Percentiles rank a stretch among this genome's conserved stretches.
phyloP scores from a whole-genome alignment of 1,140 invertebrate species.

The Drosophila carrolli region DNA sequence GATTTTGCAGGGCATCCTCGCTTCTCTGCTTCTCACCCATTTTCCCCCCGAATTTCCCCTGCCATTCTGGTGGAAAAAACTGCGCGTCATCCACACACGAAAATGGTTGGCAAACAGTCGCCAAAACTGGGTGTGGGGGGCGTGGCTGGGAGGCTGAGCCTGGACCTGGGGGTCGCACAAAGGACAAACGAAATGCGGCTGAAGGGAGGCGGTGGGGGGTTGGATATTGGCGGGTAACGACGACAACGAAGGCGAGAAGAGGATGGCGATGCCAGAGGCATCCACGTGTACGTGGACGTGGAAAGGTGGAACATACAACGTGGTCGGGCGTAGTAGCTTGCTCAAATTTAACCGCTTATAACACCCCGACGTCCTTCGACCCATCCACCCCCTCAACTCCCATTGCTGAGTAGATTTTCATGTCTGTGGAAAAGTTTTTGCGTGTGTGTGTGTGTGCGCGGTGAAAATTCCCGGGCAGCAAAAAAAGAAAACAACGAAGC shows the following conservation, averaged over 20 bases:
- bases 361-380: constrained; percentile 50
- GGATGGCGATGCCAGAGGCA: constrained; percentile 18
- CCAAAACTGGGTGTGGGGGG: constrained; percentile 20
- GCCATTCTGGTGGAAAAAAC: constrained; percentile 22
- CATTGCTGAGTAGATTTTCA: constrained; percentile 73
- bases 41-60: background rate
- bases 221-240: constrained; percentile 27
- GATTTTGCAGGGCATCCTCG: constrained; percentile 36
- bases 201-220: background rate
- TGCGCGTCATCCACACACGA: constrained; percentile 49
- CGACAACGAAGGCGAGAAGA: constrained; percentile 3
- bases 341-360: constrained; percentile 77
- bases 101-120: constrained; percentile 47
- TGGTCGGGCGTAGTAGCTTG: constrained; percentile 22
- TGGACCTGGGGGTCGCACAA: constrained; percentile 69
- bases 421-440: constrained; percentile 50
- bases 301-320: constrained; percentile 33
- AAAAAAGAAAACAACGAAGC: constrained; percentile 45
- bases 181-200: constrained; percentile 62
- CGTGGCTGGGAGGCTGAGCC: constrained; percentile 1
- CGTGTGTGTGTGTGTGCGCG: constrained; percentile 20
- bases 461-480: constrained; percentile 60
- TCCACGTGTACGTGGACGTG: constrained; percentile 42
- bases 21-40: background rate
- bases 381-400: constrained; percentile 26